A percentile compares a stretch with the other conserved stretches of the same genome.
Evolutionary conservation across 2,797 vertebrate species (phyloP).

Genomic region (Loris lydekkerianus): DNA sequence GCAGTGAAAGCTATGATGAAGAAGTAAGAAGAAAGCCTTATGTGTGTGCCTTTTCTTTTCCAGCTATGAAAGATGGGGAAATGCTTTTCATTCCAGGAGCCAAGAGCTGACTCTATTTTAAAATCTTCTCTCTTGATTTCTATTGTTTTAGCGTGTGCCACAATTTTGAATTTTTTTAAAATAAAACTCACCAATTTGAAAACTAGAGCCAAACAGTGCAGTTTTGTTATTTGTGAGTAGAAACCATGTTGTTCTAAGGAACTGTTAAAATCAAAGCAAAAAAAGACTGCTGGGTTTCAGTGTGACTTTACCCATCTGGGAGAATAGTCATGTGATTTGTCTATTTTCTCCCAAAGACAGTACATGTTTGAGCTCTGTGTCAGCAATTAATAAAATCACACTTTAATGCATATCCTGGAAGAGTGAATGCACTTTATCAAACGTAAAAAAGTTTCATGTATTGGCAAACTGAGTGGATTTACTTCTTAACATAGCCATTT

Average conservation of each 20-base stretch:
- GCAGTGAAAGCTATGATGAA: accelerated
- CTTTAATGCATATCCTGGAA: background rate
- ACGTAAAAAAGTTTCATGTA: background rate
- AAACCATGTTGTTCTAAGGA: background rate
- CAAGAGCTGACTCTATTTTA: background rate
- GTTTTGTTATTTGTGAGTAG: background rate
- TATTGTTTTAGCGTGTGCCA: background rate
- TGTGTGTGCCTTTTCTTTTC: background rate
- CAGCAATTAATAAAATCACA: background rate
- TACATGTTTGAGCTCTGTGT: background rate
- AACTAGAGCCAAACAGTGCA: background rate
- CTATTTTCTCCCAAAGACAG: background rate
- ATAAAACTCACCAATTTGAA: conserved; percentile 45
- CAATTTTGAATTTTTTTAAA: background rate
- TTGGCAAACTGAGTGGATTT: background rate
- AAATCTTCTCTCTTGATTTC: background rate
- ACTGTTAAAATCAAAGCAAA: background rate
- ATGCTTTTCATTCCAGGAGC: background rate
- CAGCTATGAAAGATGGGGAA: background rate
- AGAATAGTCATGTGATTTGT: background rate
- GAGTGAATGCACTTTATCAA: background rate
- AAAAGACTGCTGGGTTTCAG: background rate
- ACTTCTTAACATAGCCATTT: conserved; percentile 31
- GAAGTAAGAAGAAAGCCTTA: no score
- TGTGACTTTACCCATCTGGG: accelerated